These are phyloP conservation scores for Pseudeuparius sepicola DNA, from an alignment of 2,888 invertebrate species.

Conservation along the genomic window DNA sequence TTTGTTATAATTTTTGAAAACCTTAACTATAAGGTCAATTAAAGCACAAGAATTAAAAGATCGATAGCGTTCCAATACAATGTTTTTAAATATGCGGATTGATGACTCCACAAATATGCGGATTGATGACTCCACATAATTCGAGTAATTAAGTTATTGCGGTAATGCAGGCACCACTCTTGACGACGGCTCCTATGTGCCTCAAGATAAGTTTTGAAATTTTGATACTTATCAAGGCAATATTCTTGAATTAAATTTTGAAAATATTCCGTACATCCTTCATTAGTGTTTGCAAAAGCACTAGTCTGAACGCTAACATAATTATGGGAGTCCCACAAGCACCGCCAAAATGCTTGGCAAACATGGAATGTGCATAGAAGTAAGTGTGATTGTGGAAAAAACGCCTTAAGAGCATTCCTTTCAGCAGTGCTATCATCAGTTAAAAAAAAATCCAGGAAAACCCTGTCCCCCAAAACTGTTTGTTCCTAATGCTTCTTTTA, in stretches of 20 bases:
- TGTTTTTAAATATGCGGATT: constrained; percentile 8
- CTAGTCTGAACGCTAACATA: too few relatives aligned
- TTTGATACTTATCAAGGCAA: not conserved
- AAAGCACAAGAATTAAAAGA: constrained; percentile 7
- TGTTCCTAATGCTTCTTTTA: constrained; percentile 3
- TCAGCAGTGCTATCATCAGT: constrained; percentile 9
- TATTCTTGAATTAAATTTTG: not conserved
- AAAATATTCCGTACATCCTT: not conserved
- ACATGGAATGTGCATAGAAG: constrained; percentile 11
- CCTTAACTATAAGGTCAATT: constrained; percentile 6
- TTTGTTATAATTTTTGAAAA: constrained; percentile 8
- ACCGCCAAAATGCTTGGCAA: constrained; percentile 11
- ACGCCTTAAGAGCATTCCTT: constrained; percentile 6
- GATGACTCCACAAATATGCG: constrained; percentile 8
- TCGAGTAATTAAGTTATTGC: not conserved
- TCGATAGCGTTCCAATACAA: constrained; percentile 4
- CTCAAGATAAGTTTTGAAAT: constrained; percentile 2
- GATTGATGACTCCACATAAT: too few relatives aligned
- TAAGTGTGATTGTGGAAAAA: constrained; percentile 3
- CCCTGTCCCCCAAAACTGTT: constrained; percentile 8
- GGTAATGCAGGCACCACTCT: constrained; percentile 6
- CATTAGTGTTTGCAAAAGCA: not conserved
- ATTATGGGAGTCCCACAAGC: constrained; percentile 4
- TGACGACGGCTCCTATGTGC: not conserved
- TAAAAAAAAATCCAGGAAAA: not conserved